Evolutionary conservation across 2,888 invertebrate genomes (phyloP), one percentile per base, ranked within the genome.

Genomic region (Drosophila testacea): DNA sequence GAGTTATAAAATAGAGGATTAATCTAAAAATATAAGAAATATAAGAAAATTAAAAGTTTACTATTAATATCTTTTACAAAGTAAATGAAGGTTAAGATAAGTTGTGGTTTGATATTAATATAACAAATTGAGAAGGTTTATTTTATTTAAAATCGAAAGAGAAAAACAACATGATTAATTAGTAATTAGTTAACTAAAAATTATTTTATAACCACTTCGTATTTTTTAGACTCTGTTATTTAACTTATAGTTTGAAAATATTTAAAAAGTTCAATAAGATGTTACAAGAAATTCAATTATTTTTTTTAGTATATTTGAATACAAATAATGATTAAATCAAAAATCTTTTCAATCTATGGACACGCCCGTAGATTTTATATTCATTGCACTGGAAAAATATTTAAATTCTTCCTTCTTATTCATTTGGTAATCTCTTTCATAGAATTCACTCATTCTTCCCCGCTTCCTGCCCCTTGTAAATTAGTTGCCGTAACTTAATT

Each of bases 401-500:
- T 36, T 28, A 38, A 57, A 47, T 13, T 36, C 13, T 28, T 27
- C 11, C 36, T 13, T 28, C 13, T 28, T 27, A 13, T 28, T 48
- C 9, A 38, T 22, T 27, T 41, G 28, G n/a, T 27, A 34, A 32
- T 28, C 27, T 38, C 28, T 44, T 56, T 51, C 10, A 13, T 27
- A n/a, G 27, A 47, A 11, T 11, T 10, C 16, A 5, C n/a, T n/a
- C 5, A 27, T 13, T 2, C 7, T 27, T 41, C 51, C 60, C 64
- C 27, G 34, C 9, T 6, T 9, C 28, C 39, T 28, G 10, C n/a
- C 28, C 11, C 46, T 69, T 64, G 44, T 46, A 13, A 36, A 44
- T 56, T 44, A 68, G 77, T 65, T 64, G 67, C 44, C 71, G 55
- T 82, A 86, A 90, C 77, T 82, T 71, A 86, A 89, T 89, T 90